Percentiles rank a stretch among this genome's conserved stretches.
phyloP scores from a whole-genome alignment of 2,797 vertebrate genomes.

The Naso thynnoides region DNA sequence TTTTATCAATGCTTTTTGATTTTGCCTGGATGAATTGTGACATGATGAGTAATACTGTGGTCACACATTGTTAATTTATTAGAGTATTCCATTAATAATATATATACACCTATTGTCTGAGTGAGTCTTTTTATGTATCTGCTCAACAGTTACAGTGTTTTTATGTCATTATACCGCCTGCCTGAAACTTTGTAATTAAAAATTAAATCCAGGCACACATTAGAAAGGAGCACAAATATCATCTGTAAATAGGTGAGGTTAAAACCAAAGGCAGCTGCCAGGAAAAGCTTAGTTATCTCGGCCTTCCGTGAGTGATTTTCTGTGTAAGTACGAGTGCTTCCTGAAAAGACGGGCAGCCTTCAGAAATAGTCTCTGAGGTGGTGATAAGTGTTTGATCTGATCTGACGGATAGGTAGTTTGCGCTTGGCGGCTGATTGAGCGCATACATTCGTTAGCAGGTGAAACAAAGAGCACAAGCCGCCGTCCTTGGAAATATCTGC shows the following conservation, averaged over 20 bases:
- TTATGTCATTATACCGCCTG: too few relatives aligned
- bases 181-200: too few relatives aligned
- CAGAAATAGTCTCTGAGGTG: slow-evolving; percentile 9
- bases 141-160: too few relatives aligned
- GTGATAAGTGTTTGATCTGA: slow-evolving; percentile 40
- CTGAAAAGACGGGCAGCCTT: slow-evolving; percentile 6
- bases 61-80: not conserved
- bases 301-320: not conserved
- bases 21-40: not conserved
- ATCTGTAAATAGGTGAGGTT: not conserved
- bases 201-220: not conserved
- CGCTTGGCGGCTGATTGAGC: not conserved
- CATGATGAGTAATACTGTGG: not conserved
- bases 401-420: slow-evolving; percentile 25
- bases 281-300: not conserved
- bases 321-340: not conserved
- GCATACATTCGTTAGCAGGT: slow-evolving; percentile 4
- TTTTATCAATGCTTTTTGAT: slow-evolving; percentile 1
- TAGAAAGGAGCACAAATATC: not conserved
- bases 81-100: not conserved
- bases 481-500: slow-evolving; percentile 33
- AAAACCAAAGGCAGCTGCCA: too few relatives aligned
- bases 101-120: not conserved
- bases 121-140: not conserved
- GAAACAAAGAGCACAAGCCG: slow-evolving; percentile 23